These are phyloP conservation scores for Brienomyrus longianalis DNA, from an alignment of 2,113 vertebrate genomes.

Conservation along the genomic window DNA sequence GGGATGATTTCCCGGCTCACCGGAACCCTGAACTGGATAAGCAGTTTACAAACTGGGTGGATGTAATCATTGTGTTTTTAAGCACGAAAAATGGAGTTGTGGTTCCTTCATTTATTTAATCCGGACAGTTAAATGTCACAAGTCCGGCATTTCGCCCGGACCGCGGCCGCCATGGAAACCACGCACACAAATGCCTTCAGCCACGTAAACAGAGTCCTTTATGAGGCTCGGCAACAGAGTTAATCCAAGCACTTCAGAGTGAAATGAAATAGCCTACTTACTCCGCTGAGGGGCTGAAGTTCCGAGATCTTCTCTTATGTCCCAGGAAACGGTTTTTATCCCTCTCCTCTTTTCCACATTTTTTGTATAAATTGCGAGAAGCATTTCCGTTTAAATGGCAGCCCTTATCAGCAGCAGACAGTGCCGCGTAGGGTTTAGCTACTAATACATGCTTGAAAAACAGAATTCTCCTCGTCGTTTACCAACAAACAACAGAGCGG, in stretches of 20 bases:
- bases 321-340: not conserved
- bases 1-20: not conserved
- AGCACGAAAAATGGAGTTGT: not conserved
- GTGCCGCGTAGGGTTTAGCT: not conserved
- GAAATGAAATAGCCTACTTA: not conserved
- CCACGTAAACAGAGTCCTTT: not conserved
- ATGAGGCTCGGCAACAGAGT: not conserved
- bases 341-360: not conserved
- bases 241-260: not conserved
- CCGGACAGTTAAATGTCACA: not conserved
- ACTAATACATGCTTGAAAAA: constrained; percentile 6
- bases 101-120: not conserved
- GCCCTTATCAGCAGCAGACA: constrained; percentile 4
- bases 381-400: not conserved
- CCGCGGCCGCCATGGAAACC: not conserved
- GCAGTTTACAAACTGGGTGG: no score
- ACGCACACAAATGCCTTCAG: not conserved
- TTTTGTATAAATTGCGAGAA: not conserved
- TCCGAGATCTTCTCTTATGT: not conserved
- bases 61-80: not conserved
- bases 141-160: not conserved
- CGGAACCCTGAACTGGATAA: not conserved
- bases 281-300: not conserved
- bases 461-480: not conserved
- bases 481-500: not conserved